Percentiles rank a stretch among this genome's conserved stretches.
Evolutionary conservation across 1,140 invertebrate genomes (phyloP).

Genomic region (Procambarus virginalis): DNA sequence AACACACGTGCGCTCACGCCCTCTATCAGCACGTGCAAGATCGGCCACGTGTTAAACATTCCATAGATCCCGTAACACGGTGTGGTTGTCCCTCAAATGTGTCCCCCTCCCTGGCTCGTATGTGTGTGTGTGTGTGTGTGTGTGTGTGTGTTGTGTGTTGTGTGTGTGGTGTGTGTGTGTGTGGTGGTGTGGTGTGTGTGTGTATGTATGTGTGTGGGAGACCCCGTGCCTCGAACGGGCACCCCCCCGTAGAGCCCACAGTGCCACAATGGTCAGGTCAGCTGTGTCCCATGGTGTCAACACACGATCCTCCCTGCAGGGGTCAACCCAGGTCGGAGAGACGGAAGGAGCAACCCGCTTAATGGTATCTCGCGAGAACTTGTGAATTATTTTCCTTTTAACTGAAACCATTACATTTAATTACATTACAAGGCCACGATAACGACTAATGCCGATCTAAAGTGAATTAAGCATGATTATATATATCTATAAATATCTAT

Average conservation of each 20-base stretch:
- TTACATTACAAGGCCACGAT: no score
- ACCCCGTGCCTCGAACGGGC: no score
- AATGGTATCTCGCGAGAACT: no score
- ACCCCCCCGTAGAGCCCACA: conserved; percentile 10
- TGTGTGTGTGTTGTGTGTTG: conserved; percentile 12
- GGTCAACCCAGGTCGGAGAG: no score
- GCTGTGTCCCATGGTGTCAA: neutral
- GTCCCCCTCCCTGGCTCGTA: neutral
- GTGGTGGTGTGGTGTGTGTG: neutral
- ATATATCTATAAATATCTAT: no score
- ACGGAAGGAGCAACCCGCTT: no score
- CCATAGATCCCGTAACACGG: neutral
- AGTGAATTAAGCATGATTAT: no score
- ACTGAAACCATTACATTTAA: no score
- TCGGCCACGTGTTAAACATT: neutral
- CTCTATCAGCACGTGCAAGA: neutral
- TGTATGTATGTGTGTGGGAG: neutral
- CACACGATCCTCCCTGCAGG: no score
- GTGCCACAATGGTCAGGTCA: conserved; percentile 39
- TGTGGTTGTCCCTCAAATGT: neutral
- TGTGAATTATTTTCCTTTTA: no score
- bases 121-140: conserved; percentile 16
- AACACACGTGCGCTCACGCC: neutral
- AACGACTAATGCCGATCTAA: no score
- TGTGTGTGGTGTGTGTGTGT: conserved; percentile 17